These are phyloP conservation scores for Sitobion miscanthi DNA, from an alignment of 1,140 invertebrate species.

Conservation along the genomic window DNA sequence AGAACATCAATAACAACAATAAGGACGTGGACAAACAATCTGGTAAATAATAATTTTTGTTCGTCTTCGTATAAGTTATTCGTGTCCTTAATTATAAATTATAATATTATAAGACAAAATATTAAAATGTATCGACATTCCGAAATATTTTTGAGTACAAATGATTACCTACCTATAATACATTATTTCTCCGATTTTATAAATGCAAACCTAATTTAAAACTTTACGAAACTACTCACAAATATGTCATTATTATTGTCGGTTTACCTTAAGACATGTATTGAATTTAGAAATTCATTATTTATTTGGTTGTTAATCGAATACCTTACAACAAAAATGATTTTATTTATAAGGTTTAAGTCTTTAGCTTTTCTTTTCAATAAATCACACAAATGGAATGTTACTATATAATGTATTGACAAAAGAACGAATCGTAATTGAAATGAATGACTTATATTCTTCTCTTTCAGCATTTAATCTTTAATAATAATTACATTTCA, in stretches of 20 bases:
- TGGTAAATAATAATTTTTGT: slow-evolving; percentile 36
- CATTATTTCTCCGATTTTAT: no score
- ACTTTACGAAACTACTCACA: background rate
- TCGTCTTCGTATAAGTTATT: background rate
- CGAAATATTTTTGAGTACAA: background rate
- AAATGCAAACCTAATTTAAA: background rate
- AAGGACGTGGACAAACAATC: slow-evolving; percentile 63
- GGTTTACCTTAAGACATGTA: background rate
- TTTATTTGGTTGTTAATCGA: background rate
- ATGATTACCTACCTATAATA: background rate
- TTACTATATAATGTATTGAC: background rate
- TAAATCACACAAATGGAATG: background rate
- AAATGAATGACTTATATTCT: background rate
- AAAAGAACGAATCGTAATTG: background rate
- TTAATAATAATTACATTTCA: background rate
- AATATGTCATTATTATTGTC: background rate
- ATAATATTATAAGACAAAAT: no score
- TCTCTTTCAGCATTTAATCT: background rate
- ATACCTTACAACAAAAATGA: background rate
- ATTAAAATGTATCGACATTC: no score
- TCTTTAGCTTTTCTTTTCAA: background rate
- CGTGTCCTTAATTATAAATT: no score
- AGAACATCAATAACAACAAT: slow-evolving; percentile 68
- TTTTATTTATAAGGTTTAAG: background rate
- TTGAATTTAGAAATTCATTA: background rate